Evolutionary conservation across 2,113 vertebrate genomes (phyloP).

Genomic region (Erythrocebus patas): DNA sequence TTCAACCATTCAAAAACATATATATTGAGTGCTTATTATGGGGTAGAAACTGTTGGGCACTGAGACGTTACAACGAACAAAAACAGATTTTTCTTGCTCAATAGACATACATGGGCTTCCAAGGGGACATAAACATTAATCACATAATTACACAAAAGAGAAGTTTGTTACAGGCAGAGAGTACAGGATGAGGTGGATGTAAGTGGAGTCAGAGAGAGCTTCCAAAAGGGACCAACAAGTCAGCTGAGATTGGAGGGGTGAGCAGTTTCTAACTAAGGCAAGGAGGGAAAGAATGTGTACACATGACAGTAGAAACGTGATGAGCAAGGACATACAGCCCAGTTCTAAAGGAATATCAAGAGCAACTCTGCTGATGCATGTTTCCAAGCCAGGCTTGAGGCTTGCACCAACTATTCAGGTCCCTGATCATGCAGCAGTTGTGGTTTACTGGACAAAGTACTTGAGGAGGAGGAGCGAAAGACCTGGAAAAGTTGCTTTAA

Average conservation of each 20-base stretch:
- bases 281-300: not conserved
- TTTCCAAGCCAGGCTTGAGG: not conserved
- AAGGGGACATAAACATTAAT: not conserved
- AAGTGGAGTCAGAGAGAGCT: not conserved
- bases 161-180: not conserved
- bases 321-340: not conserved
- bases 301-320: too few relatives aligned
- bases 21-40: conserved; percentile 25
- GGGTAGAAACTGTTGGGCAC: not conserved
- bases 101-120: not conserved
- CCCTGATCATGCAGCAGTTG: not conserved
- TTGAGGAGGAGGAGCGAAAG: not conserved
- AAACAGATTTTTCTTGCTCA: conserved; percentile 6
- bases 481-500: not conserved
- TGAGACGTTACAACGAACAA: not conserved
- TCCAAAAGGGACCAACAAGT: not conserved
- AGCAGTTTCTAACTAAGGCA: not conserved
- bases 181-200: not conserved
- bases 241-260: not conserved
- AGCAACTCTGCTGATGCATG: not conserved
- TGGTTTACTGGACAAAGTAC: not conserved
- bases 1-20: conserved; percentile 57
- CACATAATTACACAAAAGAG: not conserved
- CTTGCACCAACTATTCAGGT: not conserved
- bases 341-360: not conserved